These are phyloP conservation scores for Diadumene lineata DNA, from an alignment of 92 coral and sea anemone genomes.

Conservation along the genomic window DNA sequence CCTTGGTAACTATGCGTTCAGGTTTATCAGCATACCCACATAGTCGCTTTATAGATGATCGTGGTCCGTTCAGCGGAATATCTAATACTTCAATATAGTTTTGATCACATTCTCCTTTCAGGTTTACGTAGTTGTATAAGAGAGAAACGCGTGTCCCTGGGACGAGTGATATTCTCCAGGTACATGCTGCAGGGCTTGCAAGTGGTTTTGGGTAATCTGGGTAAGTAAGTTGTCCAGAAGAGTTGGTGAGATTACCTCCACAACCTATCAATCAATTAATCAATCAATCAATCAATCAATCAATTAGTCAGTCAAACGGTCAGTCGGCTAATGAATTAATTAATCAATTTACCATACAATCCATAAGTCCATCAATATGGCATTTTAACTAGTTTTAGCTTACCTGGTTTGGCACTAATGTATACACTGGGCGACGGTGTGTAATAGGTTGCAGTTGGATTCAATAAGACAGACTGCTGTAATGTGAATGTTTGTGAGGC, in stretches of 20 bases:
- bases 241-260: slow-evolving; percentile 34
- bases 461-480: slow-evolving; percentile 1
- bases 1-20: slow-evolving; percentile 36
- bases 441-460: slow-evolving; percentile 20
- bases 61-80: slow-evolving; percentile 16
- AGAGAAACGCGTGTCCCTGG: slow-evolving; percentile 39
- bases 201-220: slow-evolving; percentile 48
- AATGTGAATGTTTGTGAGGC: neutral
- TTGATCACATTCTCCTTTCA: slow-evolving; percentile 32
- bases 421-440: slow-evolving; percentile 13
- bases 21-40: slow-evolving; percentile 48
- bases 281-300: too few relatives aligned
- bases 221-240: slow-evolving; percentile 26
- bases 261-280: too few relatives aligned
- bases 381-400: too few relatives aligned
- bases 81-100: slow-evolving; percentile 51
- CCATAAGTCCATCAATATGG: too few relatives aligned
- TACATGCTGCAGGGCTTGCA: slow-evolving; percentile 32
- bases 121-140: slow-evolving; percentile 15
- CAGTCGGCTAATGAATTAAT: too few relatives aligned
- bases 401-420: slow-evolving; percentile 1
- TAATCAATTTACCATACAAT: too few relatives aligned
- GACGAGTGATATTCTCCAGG: slow-evolving; percentile 51
- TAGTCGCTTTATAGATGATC: slow-evolving; percentile 28
- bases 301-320: too few relatives aligned